These are phyloP conservation scores for Ciconia boyciana DNA, from an alignment of 2,113 vertebrate species.

Conservation along the genomic window DNA sequence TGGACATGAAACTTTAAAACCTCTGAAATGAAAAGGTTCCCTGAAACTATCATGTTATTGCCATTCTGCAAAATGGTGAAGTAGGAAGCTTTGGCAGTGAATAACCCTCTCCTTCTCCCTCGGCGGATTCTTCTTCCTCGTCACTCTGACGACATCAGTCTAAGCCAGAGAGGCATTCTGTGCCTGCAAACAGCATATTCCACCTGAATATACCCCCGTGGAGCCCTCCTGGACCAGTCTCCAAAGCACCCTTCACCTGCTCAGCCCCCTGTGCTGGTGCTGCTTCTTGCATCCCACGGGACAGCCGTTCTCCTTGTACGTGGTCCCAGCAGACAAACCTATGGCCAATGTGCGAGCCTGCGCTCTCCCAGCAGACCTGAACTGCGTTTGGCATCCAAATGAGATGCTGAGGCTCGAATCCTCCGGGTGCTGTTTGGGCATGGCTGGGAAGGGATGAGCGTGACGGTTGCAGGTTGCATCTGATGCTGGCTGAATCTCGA, in stretches of 20 bases:
- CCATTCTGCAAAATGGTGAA: not conserved
- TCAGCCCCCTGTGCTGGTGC: not conserved
- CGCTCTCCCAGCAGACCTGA: not conserved
- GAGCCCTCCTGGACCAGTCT: not conserved
- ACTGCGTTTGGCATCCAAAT: not conserved
- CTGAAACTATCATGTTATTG: not conserved
- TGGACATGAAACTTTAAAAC: not conserved
- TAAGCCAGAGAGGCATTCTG: not conserved
- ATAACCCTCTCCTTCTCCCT: not conserved
- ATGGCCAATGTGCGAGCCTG: accelerated
- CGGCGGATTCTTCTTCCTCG: accelerated
- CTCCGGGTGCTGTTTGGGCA: accelerated
- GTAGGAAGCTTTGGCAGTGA: not conserved
- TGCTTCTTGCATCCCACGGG: not conserved
- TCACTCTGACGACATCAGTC: not conserved
- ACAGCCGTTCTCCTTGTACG: accelerated
- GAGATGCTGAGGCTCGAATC: not conserved
- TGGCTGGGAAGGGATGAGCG: accelerated
- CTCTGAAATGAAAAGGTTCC: not conserved
- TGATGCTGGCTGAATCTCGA: accelerated
- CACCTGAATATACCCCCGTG: accelerated
- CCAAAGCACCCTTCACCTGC: accelerated
- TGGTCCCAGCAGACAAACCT: not conserved
- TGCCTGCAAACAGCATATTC: not conserved
- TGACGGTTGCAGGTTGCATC: accelerated